Conservation (phyloP, 2,888 invertebrate species). For the Homarus gammarus region DNA sequence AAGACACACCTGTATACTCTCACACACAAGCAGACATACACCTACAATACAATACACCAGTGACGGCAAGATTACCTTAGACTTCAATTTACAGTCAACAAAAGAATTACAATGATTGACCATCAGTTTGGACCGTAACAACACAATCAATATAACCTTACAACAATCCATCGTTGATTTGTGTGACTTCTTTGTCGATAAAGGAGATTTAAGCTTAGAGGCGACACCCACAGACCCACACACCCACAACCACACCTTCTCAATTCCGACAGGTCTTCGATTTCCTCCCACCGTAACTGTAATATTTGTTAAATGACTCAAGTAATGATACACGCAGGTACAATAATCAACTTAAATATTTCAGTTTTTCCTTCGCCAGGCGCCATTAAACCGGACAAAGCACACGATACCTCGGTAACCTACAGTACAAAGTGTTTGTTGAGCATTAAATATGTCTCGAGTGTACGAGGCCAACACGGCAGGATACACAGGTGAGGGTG, state of each 20-base stretch:
- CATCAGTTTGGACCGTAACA: background rate
- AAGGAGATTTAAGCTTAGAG: background rate
- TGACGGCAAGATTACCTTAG: background rate
- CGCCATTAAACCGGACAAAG: background rate
- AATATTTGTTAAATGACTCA: constrained; percentile 5
- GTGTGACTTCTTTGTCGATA: background rate
- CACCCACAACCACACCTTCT: background rate
- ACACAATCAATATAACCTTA: background rate
- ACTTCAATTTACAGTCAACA: background rate
- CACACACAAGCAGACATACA: background rate
- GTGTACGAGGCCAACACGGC: background rate
- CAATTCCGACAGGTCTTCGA: background rate
- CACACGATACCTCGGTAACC: background rate
- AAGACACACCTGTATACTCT: background rate
- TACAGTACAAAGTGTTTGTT: background rate
- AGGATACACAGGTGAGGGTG: too few relatives aligned
- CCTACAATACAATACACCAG: background rate
- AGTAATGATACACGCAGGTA: background rate
- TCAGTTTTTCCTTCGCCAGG: background rate
- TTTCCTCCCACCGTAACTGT: background rate
- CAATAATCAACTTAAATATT: background rate
- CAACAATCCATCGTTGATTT: background rate
- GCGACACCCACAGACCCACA: too few relatives aligned
- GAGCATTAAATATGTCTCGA: background rate
- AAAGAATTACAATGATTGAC: background rate